A percentile compares a stretch with the other conserved stretches of the same genome.
These are phyloP conservation scores for Bombus superbus DNA, from an alignment of 1,140 invertebrate genomes.

Conservation along the genomic window DNA sequence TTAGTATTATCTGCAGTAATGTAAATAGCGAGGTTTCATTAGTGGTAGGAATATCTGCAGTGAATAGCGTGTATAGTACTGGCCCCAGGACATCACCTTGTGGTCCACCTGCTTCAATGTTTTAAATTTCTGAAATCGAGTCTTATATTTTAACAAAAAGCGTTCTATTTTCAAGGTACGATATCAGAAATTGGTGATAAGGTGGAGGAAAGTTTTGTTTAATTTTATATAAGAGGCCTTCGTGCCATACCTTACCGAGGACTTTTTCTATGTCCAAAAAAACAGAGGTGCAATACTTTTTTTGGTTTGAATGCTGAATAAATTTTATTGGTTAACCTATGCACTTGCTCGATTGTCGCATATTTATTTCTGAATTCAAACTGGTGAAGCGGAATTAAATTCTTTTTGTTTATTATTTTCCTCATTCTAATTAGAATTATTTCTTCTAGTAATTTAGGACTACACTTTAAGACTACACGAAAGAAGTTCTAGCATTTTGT, in stretches of 20 bases:
- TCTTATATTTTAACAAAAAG: not conserved
- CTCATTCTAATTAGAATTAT: not conserved
- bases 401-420: not conserved
- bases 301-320: too few species aligned
- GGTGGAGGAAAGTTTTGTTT: too few species aligned
- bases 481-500: not conserved
- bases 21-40: not conserved
- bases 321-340: too few species aligned
- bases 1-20: not conserved
- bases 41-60: not conserved
- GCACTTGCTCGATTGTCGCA: too few species aligned
- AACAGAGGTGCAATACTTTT: too few species aligned
- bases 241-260: too few species aligned
- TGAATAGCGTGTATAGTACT: not conserved
- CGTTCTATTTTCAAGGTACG: too few species aligned
- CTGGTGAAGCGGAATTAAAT: too few species aligned
- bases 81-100: not conserved
- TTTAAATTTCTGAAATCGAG: not conserved
- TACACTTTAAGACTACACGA: not conserved
- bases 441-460: not conserved
- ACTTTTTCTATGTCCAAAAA: too few species aligned
- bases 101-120: not conserved
- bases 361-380: too few species aligned
- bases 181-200: too few species aligned
- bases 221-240: not conserved